phyloP scores from a whole-genome alignment of 2,888 invertebrate species.

The Nectonema munidae region DNA sequence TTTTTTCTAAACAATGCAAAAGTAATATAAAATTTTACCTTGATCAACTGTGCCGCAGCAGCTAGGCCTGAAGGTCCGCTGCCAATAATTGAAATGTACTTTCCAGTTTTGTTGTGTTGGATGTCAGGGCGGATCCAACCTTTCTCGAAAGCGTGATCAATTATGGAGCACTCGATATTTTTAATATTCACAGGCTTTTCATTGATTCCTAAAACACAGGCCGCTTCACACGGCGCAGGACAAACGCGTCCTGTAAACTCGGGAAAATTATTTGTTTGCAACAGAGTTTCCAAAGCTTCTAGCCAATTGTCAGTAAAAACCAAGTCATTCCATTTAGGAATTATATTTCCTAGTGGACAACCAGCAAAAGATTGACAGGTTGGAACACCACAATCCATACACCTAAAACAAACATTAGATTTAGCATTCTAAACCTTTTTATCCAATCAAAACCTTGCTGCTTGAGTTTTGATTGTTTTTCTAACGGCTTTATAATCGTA shows the following conservation, averaged over 20 bases:
- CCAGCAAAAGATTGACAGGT: slow-evolving; percentile 78
- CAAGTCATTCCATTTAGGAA: slow-evolving; percentile 93
- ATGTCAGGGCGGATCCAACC: slow-evolving; percentile 61
- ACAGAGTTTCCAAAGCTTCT: slow-evolving; percentile 55
- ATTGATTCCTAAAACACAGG: slow-evolving; percentile 74
- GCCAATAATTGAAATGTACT: slow-evolving; percentile 55
- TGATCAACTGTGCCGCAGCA: slow-evolving; percentile 80
- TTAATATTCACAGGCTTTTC: slow-evolving; percentile 90
- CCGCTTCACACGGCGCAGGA: slow-evolving; percentile 71
- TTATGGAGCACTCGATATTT: slow-evolving; percentile 90
- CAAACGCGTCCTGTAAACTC: slow-evolving; percentile 35
- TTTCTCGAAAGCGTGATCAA: slow-evolving; percentile 79
- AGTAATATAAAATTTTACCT: slow-evolving; percentile 23
- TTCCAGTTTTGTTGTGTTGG: slow-evolving; percentile 40
- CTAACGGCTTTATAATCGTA: slow-evolving; percentile 53
- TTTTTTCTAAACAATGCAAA: too few relatives aligned
- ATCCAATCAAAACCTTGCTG: slow-evolving; percentile 35
- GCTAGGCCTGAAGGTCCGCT: slow-evolving; percentile 62
- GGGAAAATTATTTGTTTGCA: slow-evolving; percentile 95
- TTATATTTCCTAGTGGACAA: slow-evolving; percentile 84
- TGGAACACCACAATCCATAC: slow-evolving; percentile 98
- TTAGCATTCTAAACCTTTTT: background rate
- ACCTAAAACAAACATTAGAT: slow-evolving; percentile 24
- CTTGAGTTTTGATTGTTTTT: slow-evolving; percentile 46
- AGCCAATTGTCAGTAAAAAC: slow-evolving; percentile 48